Evolutionary conservation across 2,113 vertebrate genomes (phyloP).

Genomic region (Lamprotornis superbus): DNA sequence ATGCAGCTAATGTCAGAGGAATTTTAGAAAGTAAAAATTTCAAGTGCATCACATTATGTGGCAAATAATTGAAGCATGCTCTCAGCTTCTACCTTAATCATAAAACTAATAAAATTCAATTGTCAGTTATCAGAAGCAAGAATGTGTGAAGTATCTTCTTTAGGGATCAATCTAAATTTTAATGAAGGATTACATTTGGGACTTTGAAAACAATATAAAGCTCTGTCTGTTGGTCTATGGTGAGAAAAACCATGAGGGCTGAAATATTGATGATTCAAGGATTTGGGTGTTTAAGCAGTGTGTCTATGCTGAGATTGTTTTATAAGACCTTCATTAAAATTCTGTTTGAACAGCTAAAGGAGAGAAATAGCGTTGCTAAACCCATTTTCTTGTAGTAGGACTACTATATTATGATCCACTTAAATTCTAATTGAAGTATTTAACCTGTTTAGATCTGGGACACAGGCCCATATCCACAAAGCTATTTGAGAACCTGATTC

Average conservation of each 20-base stretch:
- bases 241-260: background rate
- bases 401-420: background rate
- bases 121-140: slow-evolving; percentile 24
- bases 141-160: slow-evolving; percentile 12
- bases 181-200: slow-evolving; percentile 43
- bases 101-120: background rate
- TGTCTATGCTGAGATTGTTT: slow-evolving; percentile 11
- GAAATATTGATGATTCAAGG: slow-evolving; percentile 49
- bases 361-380: slow-evolving; percentile 13
- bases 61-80: background rate
- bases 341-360: slow-evolving; percentile 46
- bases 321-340: slow-evolving; percentile 47
- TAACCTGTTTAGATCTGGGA: slow-evolving; percentile 10
- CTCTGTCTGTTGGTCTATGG: background rate
- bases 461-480: background rate
- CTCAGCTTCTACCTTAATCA: background rate
- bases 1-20: background rate
- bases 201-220: slow-evolving; percentile 21
- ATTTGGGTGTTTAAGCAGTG: slow-evolving; percentile 46
- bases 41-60: background rate
- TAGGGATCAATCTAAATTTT: slow-evolving; percentile 52
- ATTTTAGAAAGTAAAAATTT: background rate
- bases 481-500: background rate
- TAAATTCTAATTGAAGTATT: slow-evolving; percentile 11
- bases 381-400: background rate